Evolutionary conservation across 2,797 vertebrate species (phyloP).

Genomic region (Gadopsis bispinosus): DNA sequence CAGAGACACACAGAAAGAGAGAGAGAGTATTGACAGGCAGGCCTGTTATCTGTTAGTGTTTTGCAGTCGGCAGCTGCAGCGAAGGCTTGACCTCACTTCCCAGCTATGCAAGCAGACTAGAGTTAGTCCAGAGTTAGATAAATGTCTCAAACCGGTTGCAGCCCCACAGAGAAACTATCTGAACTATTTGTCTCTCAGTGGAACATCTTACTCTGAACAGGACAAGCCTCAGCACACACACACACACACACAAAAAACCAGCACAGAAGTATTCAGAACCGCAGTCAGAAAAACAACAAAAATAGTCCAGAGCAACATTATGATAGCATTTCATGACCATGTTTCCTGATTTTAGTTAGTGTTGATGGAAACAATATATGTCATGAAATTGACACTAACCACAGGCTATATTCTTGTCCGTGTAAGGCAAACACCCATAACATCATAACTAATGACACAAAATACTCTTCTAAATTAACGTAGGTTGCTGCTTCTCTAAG

Average conservation of each 20-base stretch:
- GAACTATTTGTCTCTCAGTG: constrained; percentile 47
- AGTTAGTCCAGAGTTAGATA: constrained; percentile 76
- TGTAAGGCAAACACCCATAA: background rate
- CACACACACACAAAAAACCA: background rate
- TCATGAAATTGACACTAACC: background rate
- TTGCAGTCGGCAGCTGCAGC: constrained; percentile 80
- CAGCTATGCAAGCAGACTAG: constrained; percentile 81
- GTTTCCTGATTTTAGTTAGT: constrained; percentile 29
- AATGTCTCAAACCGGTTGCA: constrained; percentile 65
- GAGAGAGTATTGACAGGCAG: constrained; percentile 56
- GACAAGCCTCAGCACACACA: constrained; percentile 12
- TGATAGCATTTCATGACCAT: background rate
- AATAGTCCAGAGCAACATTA: background rate
- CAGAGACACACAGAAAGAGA: constrained; percentile 14
- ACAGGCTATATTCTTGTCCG: background rate
- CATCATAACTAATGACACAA: background rate
- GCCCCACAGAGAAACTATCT: constrained; percentile 61
- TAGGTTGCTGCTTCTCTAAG: background rate
- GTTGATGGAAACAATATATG: constrained; percentile 8
- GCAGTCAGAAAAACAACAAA: constrained; percentile 6
- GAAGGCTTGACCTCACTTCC: constrained; percentile 83
- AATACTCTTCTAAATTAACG: background rate
- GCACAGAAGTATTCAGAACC: background rate
- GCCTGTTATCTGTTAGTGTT: constrained; percentile 78
- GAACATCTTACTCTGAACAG: constrained; percentile 44